A percentile compares a stretch with the other conserved stretches of the same genome.
These are phyloP conservation scores for Lathronympha strigana DNA, from an alignment of 2,888 invertebrate genomes.

Conservation along the genomic window DNA sequence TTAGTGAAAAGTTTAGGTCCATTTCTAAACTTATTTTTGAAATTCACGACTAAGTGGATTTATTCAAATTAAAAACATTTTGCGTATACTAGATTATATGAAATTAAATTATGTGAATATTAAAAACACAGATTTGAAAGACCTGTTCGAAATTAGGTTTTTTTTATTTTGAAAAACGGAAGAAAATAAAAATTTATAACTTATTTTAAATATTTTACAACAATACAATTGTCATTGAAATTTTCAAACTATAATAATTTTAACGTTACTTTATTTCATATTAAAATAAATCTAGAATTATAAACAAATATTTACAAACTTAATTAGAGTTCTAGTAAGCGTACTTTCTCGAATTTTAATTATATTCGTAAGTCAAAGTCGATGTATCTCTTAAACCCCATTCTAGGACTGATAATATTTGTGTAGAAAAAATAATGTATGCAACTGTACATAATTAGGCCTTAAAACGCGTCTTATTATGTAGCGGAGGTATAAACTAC, in stretches of 20 bases:
- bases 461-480: too few species aligned
- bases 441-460: too few species aligned
- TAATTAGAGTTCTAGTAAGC: constrained; percentile 40
- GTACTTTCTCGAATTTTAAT: constrained; percentile 39
- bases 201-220: constrained; percentile 17
- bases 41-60: too few species aligned
- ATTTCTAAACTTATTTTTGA: too few species aligned
- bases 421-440: too few species aligned
- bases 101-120: constrained; percentile 25
- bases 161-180: constrained; percentile 19
- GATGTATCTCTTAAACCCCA: constrained; percentile 6
- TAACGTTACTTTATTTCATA: constrained; percentile 33
- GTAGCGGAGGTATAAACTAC: too few species aligned
- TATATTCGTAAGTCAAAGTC: constrained; percentile 23
- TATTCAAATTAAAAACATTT: background rate
- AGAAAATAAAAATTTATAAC: constrained; percentile 19
- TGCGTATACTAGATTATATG: constrained; percentile 11
- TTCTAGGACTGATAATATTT: too few species aligned
- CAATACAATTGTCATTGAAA: constrained; percentile 9
- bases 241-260: constrained; percentile 24
- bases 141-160: constrained; percentile 1
- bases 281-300: constrained; percentile 39
- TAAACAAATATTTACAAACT: constrained; percentile 40
- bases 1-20: too few species aligned
- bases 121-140: constrained; percentile 4